Percentiles rank a stretch among this genome's conserved stretches.
Conservation (phyloP, 2,888 invertebrate genomes). For the Bhutanitis thaidina region DNA sequence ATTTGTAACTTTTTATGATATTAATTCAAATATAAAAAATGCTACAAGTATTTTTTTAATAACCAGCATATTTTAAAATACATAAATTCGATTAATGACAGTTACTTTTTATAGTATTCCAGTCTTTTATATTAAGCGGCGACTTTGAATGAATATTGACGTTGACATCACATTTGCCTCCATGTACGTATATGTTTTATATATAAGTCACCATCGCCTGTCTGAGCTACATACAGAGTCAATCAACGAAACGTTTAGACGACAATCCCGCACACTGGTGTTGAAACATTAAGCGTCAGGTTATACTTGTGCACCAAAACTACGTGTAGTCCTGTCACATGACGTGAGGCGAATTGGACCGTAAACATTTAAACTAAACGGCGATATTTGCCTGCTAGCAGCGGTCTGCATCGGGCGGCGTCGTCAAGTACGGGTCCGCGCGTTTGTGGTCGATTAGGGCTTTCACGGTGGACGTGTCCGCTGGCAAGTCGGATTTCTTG, state of each 20-base stretch:
- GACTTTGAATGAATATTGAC: no score
- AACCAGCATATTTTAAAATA: no score
- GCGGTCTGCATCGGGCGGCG: conserved; percentile 92
- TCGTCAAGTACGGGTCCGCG: conserved; percentile 93
- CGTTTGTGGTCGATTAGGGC: conserved; percentile 95
- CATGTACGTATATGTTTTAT: no score
- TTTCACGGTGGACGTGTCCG: conserved; percentile 94
- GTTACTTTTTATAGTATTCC: no score
- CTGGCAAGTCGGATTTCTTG: conserved; percentile 97
- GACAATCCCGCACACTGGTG: neutral
- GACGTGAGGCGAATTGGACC: conserved; percentile 14
- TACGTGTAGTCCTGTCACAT: neutral
- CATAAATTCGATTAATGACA: no score
- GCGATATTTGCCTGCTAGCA: conserved; percentile 81
- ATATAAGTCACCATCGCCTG: no score
- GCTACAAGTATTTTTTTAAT: no score
- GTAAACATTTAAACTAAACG: conserved; percentile 1
- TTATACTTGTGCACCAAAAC: neutral
- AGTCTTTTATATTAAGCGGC: no score
- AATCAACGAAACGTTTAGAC: neutral
- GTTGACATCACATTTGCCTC: no score
- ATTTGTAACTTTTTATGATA: no score
- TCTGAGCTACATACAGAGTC: conserved; percentile 5
- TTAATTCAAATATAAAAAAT: no score
- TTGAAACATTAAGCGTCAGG: neutral